A percentile compares a stretch with the other conserved stretches of the same genome.
These are phyloP conservation scores for Xerus inauris DNA, from an alignment of 2,113 vertebrate species.

Conservation along the genomic window DNA sequence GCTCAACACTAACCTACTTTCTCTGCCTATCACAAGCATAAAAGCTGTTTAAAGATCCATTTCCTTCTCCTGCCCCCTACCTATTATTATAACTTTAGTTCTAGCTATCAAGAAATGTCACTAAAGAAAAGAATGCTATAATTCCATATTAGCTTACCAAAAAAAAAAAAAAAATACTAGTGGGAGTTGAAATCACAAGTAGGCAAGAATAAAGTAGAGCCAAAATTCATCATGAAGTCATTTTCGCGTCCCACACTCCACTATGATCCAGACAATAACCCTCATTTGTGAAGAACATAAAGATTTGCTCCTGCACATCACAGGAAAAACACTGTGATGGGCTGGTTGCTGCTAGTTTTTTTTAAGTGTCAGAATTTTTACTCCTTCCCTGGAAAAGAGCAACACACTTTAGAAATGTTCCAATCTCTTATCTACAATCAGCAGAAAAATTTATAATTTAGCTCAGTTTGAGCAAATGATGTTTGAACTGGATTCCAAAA, in stretches of 20 bases:
- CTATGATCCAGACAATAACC: background rate
- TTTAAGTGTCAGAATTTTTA: conserved; percentile 24
- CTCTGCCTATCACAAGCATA: background rate
- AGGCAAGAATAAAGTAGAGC: background rate
- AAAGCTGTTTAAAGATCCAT: conserved; percentile 43
- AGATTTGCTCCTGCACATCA: background rate
- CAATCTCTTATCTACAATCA: conserved; percentile 45
- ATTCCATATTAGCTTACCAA: conserved; percentile 5
- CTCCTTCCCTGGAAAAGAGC: background rate
- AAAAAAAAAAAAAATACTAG: conserved; percentile 33
- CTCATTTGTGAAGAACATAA: background rate
- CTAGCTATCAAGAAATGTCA: conserved; percentile 43
- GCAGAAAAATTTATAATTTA: conserved; percentile 47
- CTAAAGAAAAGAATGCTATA: conserved; percentile 44
- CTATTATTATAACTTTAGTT: conserved; percentile 27
- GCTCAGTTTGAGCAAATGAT: conserved; percentile 38
- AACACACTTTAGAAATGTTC: conserved; percentile 53
- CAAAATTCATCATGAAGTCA: background rate
- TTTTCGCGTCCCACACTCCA: background rate
- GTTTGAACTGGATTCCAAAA: conserved; percentile 37
- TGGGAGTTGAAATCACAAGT: conserved; percentile 34
- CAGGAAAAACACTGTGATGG: background rate
- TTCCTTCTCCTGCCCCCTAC: background rate
- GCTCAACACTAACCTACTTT: background rate
- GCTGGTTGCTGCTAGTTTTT: background rate